These are phyloP conservation scores for Drosophila sp. DNA, from an alignment of 1,140 invertebrate genomes.

Conservation along the genomic window DNA sequence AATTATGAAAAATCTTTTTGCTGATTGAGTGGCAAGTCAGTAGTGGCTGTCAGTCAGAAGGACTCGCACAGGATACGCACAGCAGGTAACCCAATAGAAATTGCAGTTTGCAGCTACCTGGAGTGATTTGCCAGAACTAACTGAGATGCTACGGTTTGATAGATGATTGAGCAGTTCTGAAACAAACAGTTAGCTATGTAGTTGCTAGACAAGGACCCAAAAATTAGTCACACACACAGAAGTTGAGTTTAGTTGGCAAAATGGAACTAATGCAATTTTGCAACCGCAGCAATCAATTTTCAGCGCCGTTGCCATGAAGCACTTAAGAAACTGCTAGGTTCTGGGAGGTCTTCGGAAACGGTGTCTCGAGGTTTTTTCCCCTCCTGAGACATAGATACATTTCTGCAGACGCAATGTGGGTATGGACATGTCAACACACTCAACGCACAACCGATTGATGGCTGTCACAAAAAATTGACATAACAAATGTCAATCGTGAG, in stretches of 20 bases:
- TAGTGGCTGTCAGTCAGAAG: slow-evolving; percentile 16
- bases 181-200: slow-evolving; percentile 39
- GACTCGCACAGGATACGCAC: slow-evolving; percentile 5
- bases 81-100: slow-evolving; percentile 33
- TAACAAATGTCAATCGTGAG: slow-evolving; percentile 71
- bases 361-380: too few relatives aligned
- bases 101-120: slow-evolving; percentile 44
- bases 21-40: slow-evolving; percentile 63
- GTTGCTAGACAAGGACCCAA: slow-evolving; percentile 22
- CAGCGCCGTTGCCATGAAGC: slow-evolving; percentile 51
- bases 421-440: slow-evolving; percentile 53
- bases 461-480: slow-evolving; percentile 76
- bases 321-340: slow-evolving; percentile 40
- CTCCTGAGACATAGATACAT: background rate
- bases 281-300: slow-evolving; percentile 69
- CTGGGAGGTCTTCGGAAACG: slow-evolving; percentile 38
- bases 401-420: slow-evolving; percentile 34
- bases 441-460: slow-evolving; percentile 62
- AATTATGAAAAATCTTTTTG: slow-evolving; percentile 44
- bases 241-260: slow-evolving; percentile 22
- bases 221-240: slow-evolving; percentile 52
- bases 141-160: slow-evolving; percentile 41
- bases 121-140: slow-evolving; percentile 52
- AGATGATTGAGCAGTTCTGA: slow-evolving; percentile 58
- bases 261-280: slow-evolving; percentile 64